Base-by-base conservation (phyloP, 2,797 vertebrate species). In the Enteromius treurensis region DNA sequence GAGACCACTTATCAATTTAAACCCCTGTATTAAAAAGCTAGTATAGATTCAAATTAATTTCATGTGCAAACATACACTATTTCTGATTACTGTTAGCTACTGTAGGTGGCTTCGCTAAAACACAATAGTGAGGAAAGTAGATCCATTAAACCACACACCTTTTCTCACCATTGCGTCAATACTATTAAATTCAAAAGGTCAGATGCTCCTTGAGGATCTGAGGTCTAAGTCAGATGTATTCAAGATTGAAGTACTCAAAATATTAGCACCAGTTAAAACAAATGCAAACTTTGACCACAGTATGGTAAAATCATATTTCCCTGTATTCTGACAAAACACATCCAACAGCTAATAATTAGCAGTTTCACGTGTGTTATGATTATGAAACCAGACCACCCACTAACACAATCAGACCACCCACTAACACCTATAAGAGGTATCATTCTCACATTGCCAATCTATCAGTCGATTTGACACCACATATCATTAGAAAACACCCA, bases 401-500 rank as follows among this genome's bases (percentile, higher is more conserved):
- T 70, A 81, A 83, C 87, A 83, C 47, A 26, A 26, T 26, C 87
- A 69, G 79, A 88, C 78, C 85, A 80, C 47, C 81, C 81, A 55
- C 87, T 70, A 81, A 83, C 87, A 83, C 47, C 84, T 84, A 55
- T 86, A 85, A 84, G 86, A 87, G 80, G 79, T 88, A 82, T 83
- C 49, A 85, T 79, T 83, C 86, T 78, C 83, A 64, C 84, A 75
- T 83, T 85, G 88, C 2, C 81, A 82, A 87, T 70, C 87, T 45
- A 77, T 80, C 75, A 79, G 53, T 85, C 69, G 78, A 88, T 76
- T 83, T 91, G 64, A 23, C 91, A 65, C 90, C 88, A 91, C 90
- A 94, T 93, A 80, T 91, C 86, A 93, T 94, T 92, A 84, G 90
- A 88, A 89, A 90, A 89, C 91, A 90, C 90, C 88, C 89, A 90